Percentiles rank a stretch among this genome's conserved stretches.
Evolutionary conservation across 2,888 invertebrate species (phyloP).

Genomic region (Drosophila austrosaltans): DNA sequence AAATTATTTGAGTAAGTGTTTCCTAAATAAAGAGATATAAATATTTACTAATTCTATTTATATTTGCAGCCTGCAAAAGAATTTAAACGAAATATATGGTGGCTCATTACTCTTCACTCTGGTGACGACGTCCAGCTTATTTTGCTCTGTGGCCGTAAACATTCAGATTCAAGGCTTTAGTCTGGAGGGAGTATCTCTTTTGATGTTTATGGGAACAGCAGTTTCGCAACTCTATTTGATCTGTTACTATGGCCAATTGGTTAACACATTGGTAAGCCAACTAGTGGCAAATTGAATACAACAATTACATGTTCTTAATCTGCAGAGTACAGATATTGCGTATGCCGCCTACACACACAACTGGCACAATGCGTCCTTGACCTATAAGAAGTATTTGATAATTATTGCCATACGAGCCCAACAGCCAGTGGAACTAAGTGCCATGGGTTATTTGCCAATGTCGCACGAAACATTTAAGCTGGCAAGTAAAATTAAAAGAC

Average conservation of each 20-base stretch:
- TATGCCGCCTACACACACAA: conserved; percentile 64
- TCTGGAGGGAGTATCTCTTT: conserved; percentile 42
- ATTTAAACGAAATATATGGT: conserved; percentile 51
- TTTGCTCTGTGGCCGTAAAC: conserved; percentile 48
- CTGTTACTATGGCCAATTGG: conserved; percentile 51
- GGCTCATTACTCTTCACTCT: conserved; percentile 49
- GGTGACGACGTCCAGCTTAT: conserved; percentile 42
- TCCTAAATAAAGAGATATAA: too few relatives aligned
- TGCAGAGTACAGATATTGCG: conserved; percentile 64
- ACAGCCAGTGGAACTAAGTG: conserved; percentile 60
- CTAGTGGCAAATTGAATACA: too few relatives aligned
- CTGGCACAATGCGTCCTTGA: conserved; percentile 66
- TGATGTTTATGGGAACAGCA: conserved; percentile 40
- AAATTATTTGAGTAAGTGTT: conserved; percentile 26
- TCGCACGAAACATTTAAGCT: conserved; percentile 67
- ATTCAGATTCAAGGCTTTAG: conserved; percentile 39
- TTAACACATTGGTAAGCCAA: conserved; percentile 43
- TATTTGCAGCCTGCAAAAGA: conserved; percentile 44
- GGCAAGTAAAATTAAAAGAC: conserved; percentile 40
- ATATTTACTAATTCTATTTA: neutral
- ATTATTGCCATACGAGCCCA: conserved; percentile 68
- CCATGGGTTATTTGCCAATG: conserved; percentile 68
- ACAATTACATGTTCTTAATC: neutral
- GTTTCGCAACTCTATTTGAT: conserved; percentile 45
- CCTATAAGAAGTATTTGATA: conserved; percentile 67